Evolutionary conservation across 2,113 vertebrate species (phyloP), one percentile per base, ranked within the genome.

Genomic region (Copsychus sechellarum): DNA sequence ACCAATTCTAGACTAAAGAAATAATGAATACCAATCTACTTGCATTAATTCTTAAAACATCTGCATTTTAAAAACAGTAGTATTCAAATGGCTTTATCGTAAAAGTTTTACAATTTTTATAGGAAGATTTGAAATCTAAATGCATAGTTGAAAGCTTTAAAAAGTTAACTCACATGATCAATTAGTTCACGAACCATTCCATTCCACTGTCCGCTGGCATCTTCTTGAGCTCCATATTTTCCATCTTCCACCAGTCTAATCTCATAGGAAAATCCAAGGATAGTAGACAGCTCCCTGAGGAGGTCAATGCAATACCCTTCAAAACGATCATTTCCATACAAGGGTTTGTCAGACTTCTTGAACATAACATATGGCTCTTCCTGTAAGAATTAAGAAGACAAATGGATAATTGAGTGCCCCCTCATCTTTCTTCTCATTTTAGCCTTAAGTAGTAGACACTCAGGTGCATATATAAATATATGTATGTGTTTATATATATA

Each of bases 311-410:
- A 99, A 97, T 98, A 99, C 86, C 99, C 99, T 94, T 99, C 99
- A 92, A 99, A 99, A 91, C 99, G 98, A 93, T 99, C 99, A 81
- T 99, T 99, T 66, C 99, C 99, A 13, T 99, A 99, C 72, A 99
- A 98, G 16, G 99, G 99, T 92, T 99, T 99, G 97, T 99, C 99
- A 88, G 99, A 99, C 92, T 99, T 99, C 98, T 99, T 99, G 97
- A 99, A 99, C 98, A 99, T 98, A 96, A 99, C 99, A 80, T 99
- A 99, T 19, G 99, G 99, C 97, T 99, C 99, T 97, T 99, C 99
- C 99, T 99, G 98, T 85, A 95, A 93, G 78, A 40, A 87, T 74
- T 43, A 40, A 91, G 81, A 40, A 87, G 43, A 60, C 87, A 97
- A 23, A 69, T 5, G 12, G 34, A 84, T 48, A 92, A 69, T 36